Base-by-base conservation (phyloP, 2,797 vertebrate genomes). In the Centroberyx gerrardi region DNA sequence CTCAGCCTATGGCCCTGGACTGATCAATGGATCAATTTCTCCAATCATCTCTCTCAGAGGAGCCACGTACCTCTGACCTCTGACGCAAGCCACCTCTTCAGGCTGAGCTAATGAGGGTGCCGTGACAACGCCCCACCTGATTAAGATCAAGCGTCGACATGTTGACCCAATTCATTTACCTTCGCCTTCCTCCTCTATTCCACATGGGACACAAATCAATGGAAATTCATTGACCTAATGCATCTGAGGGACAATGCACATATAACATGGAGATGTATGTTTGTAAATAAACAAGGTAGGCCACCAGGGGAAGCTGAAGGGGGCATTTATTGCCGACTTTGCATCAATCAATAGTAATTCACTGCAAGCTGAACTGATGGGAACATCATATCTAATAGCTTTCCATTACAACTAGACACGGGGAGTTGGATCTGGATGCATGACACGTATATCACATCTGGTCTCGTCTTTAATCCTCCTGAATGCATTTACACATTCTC, bases 1-100 rank as follows among this genome's bases (percentile, higher is more conserved):
- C 79, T 83, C 70, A 68, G 81, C 83, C 82, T 61, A 76, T 86
- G 84, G 84, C 81, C 86, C 75, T 70, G 81, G 54, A 80, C 84
- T 84, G 87, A 93, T 92, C 92, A 89, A 93, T 90, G 84, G 88
- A 90, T 93, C 92, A 93, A 91, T 93, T 79, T 70, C 82, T 82
- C 82, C 86, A 90, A 88, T 91, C 91, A 90, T 90, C 83, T 90
- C 85, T 89, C 87, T 87, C 86, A 46, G 69, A 88, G 85, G 71
- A 84, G 78, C 46, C 31, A 14, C 33, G 1, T 68, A 82, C 63
- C 85, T 83, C 80, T 87, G 84, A 92, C 86, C 92, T 62, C 78
- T 75, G 77, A 75, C 9, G 72, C 87, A 52, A 58, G 49, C 85
- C 17, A 83, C 85, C 79, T 91, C 82, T 46, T 88, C 80, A 64